Conservation (phyloP, 2,113 vertebrate species). For the Sterna hirundo region DNA sequence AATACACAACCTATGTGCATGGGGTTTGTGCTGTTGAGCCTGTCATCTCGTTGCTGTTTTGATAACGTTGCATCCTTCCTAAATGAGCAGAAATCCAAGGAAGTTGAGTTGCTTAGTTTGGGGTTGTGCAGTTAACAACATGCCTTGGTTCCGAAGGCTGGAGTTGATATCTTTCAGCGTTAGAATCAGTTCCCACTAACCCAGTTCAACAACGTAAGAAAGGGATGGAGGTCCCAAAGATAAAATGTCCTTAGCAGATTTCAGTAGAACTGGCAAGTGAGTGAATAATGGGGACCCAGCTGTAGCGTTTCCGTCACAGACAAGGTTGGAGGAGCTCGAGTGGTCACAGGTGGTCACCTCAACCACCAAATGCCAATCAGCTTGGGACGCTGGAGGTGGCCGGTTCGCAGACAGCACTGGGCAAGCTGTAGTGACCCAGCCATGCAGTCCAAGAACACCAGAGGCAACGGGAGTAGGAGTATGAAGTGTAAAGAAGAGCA, state of each 20-base stretch:
- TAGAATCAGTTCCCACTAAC: background rate
- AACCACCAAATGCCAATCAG: background rate
- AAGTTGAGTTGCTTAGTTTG: background rate
- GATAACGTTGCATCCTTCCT: background rate
- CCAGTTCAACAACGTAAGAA: background rate
- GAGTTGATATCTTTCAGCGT: background rate
- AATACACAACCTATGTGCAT: background rate
- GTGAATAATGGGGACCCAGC: background rate
- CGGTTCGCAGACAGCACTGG: background rate
- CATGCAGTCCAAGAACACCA: background rate
- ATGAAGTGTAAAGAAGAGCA: background rate
- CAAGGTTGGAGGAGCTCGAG: background rate
- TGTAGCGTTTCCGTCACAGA: background rate
- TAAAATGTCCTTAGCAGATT: background rate
- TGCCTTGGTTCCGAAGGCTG: background rate
- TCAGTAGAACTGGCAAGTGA: background rate
- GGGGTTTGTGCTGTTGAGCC: background rate
- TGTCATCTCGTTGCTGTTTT: background rate
- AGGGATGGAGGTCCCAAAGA: background rate
- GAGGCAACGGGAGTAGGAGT: background rate
- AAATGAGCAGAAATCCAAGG: background rate
- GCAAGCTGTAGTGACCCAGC: background rate
- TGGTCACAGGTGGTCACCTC: background rate
- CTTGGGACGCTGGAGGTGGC: background rate
- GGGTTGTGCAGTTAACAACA: background rate